Base-by-base conservation (phyloP, 2,888 invertebrate genomes). In the Ophioninae sp. region DNA sequence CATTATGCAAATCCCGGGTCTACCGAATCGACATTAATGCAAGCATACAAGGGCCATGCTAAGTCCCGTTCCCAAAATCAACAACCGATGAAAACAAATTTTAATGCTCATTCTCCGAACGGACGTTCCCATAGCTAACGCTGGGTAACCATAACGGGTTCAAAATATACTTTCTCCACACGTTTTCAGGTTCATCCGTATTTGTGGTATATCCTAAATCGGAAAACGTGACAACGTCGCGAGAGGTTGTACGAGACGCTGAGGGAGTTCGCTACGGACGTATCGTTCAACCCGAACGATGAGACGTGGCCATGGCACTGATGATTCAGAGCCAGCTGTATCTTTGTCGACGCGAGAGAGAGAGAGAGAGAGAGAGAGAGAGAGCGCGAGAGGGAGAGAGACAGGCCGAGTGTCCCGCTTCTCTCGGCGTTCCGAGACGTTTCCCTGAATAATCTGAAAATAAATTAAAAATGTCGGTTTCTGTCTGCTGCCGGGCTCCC, bases 301-400 rank as follows among this genome's bases (percentile, higher is more conserved):
- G 70, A 73, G 80, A 76, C 77, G 62, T 39, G 73, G 72, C 79
- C 83, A 56, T 69, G 72, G 64, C 75, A 62, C 80, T 82, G 88
- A 90, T 90, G 90, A 90, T 90, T 90, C 90, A 90, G 86, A 89
- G 86, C 87, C 89, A 89, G 90, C 90, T 90, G 89, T 86, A 87
- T 74, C 80, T 72, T 74, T 20, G 73, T 65, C 13, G 21, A 59
- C n/a, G n/a, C n/a, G 77, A 62, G 62, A 61, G 17, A 62, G 37
- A 69, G 37, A 69, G 20, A 64, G 56, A 56, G 37, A 64, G 21
- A 56, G 10, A 62, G 41, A 62, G 41, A 62, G 1, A 44, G 21
- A 44, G 57, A 59, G 39, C 20, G 21, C 41, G 17, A 72, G 20
- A 37, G 20, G n/a, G 21, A 57, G 57, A 20, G 57, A 70, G 17